Percentiles rank a stretch among this genome's conserved stretches.
Evolutionary conservation across 2,888 invertebrate genomes (phyloP).

Genomic region (Ellobium chinense): DNA sequence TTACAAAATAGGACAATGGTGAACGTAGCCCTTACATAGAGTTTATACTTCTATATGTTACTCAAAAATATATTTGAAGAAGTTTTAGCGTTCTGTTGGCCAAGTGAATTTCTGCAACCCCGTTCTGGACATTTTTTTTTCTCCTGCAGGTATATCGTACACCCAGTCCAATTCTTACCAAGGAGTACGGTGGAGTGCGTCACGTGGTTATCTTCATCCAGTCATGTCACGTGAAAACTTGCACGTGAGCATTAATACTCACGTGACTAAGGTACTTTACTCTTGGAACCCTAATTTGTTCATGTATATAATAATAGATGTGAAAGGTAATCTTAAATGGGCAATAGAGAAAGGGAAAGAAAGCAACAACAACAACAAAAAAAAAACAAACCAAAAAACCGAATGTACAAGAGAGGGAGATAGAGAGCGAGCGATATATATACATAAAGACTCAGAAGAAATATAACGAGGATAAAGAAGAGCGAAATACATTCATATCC

Average conservation of each 20-base stretch:
- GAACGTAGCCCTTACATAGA: too few relatives aligned
- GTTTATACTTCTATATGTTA: too few relatives aligned
- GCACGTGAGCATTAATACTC: conserved; percentile 36
- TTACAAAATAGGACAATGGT: too few relatives aligned
- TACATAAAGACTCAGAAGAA: conserved; percentile 3
- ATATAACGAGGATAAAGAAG: not conserved
- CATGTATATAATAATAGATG: too few relatives aligned
- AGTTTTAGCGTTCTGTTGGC: too few relatives aligned
- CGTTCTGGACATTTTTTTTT: not conserved
- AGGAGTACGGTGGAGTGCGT: conserved; percentile 40
- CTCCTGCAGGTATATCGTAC: conserved; percentile 25
- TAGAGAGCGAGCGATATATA: conserved; percentile 7
- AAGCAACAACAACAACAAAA: not conserved
- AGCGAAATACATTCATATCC: too few relatives aligned
- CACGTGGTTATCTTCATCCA: conserved; percentile 45
- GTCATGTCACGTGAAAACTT: conserved; percentile 43
- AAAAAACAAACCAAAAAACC: not conserved
- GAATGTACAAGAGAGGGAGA: conserved; percentile 21
- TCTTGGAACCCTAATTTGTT: too few relatives aligned
- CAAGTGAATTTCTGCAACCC: too few relatives aligned
- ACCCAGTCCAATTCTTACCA: conserved; percentile 33
- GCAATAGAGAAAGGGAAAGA: conserved; percentile 21
- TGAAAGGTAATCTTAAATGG: too few relatives aligned
- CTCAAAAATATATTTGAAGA: too few relatives aligned
- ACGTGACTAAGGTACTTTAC: conserved; percentile 47